Percentiles rank a stretch among this genome's conserved stretches.
These are phyloP conservation scores for Orius laevigatus DNA, from an alignment of 1,140 invertebrate species.

Conservation along the genomic window DNA sequence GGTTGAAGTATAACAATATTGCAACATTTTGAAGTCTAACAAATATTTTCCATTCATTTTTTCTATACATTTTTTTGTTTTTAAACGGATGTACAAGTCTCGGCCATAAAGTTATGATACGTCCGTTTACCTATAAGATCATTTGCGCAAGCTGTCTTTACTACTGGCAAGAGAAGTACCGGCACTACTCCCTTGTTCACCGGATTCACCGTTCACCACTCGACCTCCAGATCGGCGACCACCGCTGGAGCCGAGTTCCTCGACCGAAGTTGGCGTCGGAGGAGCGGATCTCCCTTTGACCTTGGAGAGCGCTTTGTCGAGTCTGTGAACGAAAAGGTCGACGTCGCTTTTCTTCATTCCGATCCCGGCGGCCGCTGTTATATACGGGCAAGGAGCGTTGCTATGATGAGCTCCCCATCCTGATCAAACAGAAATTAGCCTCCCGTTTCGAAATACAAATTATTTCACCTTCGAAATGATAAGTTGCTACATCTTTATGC, in stretches of 20 bases:
- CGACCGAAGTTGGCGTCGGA: slow-evolving; percentile 31
- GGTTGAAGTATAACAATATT: no score
- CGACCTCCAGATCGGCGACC: slow-evolving; percentile 19
- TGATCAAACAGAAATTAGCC: slow-evolving; percentile 18
- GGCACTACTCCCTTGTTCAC: slow-evolving; percentile 27
- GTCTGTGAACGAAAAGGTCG: slow-evolving; percentile 43
- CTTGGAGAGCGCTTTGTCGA: slow-evolving; percentile 40
- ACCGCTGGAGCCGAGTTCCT: slow-evolving; percentile 22
- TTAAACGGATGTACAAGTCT: no score
- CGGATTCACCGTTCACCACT: slow-evolving; percentile 20
- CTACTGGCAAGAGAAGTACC: slow-evolving; percentile 37
- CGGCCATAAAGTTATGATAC: no score
- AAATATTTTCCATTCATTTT: no score
- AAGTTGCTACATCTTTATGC: slow-evolving; percentile 36
- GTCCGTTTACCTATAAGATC: slow-evolving; percentile 15
- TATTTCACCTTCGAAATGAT: slow-evolving; percentile 37
- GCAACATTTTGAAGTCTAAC: no score
- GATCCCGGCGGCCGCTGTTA: slow-evolving; percentile 52
- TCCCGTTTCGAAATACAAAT: background rate
- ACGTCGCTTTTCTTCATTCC: slow-evolving; percentile 51
- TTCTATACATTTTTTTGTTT: no score
- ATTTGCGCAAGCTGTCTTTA: slow-evolving; percentile 38
- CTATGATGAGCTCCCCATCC: slow-evolving; percentile 53
- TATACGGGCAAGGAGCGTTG: slow-evolving; percentile 42
- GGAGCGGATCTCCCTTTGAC: slow-evolving; percentile 33